Evolutionary conservation across 2,797 vertebrate genomes (phyloP), one percentile per base, ranked within the genome.

Genomic region (Sebastes aleutianus): DNA sequence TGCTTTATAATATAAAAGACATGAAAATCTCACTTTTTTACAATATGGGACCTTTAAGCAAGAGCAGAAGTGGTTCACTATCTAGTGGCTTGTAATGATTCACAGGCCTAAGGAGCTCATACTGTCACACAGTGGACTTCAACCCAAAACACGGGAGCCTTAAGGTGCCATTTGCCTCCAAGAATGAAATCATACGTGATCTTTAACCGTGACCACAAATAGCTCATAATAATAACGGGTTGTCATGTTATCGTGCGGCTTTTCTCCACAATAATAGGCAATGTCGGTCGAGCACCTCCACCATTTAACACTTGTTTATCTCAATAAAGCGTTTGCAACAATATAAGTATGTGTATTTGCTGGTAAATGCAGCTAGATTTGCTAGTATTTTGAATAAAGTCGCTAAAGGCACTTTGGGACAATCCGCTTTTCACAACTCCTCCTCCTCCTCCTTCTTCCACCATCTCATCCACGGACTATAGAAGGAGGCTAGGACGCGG

Each of bases 361-460:
- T 26, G 12, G 8, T 72, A 56, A 81, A 71, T 29, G 0, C 13
- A 57, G 18, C 5, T 8, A 9, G 26, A 22, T 76, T 87, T 58
- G 39, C 20, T 68, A 4, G 68, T 86, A 63, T 91, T 93, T 92
- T 86, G 82, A 89, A 81, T 74, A 34, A 9, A 83, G 71, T 86
- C 84, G 76, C 79, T 70, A 31, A 31, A 66, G 58, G 31, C 84
- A 83, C 39, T 87, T 87, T n/a, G 65, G 84, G 90, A 87, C 94
- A 94, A 96, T 95, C 95, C 94, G 95, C 93, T 96, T 95, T 95
- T 83, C 94, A 91, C 90, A 88, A 76, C 94, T 88, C 92, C 93
- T 91, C 93, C 92, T 91, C 86, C 87, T 85, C 76, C 81, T 70
- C 6, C 82, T 83, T 47, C 80, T 50, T 83, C 50, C 80, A 54